These are phyloP conservation scores for Galeopterus variegatus DNA, from an alignment of 2,113 vertebrate species.

Conservation along the genomic window DNA sequence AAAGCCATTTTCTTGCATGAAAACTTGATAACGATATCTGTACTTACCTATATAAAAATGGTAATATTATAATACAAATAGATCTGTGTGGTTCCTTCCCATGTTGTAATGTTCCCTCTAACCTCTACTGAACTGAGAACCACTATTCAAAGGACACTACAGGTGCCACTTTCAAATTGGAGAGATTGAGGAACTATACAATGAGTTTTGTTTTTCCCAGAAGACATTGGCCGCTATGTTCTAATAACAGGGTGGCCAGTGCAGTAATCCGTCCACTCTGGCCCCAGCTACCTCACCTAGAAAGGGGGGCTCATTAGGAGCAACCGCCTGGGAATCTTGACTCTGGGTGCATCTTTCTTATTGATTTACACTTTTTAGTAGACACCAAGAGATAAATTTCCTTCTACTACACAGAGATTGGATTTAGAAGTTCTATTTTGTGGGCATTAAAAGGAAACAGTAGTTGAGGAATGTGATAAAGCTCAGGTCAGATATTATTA, in stretches of 20 bases:
- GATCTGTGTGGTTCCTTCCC: neutral
- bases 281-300: neutral
- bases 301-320: neutral
- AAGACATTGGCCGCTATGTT: neutral
- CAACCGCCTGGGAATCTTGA: neutral
- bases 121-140: neutral
- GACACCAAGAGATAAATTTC: neutral
- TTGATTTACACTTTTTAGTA: neutral
- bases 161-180: neutral
- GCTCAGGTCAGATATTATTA: neutral
- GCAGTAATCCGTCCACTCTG: neutral
- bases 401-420: neutral
- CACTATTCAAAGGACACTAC: neutral
- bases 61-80: conserved; percentile 3
- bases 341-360: neutral
- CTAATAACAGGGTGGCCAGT: neutral
- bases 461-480: conserved; percentile 25
- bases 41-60: neutral
- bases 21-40: neutral
- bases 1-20: neutral
- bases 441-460: conserved; percentile 35
- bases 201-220: neutral
- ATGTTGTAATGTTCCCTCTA: neutral
- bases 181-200: neutral
- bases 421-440: neutral